phyloP scores from a whole-genome alignment of 2,113 vertebrate genomes.

The Elaphurus davidianus region DNA sequence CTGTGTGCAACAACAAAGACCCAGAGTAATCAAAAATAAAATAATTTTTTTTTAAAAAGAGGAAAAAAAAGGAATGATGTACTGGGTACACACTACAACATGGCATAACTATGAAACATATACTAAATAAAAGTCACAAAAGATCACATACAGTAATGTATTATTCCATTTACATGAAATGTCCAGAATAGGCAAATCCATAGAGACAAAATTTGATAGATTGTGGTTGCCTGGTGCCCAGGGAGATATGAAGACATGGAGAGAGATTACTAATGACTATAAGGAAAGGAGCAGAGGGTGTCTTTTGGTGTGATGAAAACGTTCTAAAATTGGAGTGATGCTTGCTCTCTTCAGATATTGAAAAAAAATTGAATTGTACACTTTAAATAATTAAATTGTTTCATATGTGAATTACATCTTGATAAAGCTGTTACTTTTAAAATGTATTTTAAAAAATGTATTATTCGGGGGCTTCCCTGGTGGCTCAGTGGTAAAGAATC shows the following conservation, averaged over 20 bases:
- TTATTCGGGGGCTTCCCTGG: background rate
- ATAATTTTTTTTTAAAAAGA: background rate
- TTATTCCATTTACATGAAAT: background rate
- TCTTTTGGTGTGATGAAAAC: background rate
- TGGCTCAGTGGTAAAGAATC: background rate
- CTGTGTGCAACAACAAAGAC: background rate
- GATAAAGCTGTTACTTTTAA: background rate
- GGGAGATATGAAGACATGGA: background rate
- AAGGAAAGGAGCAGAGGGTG: background rate
- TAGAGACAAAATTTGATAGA: background rate
- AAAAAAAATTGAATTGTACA: background rate
- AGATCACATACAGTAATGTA: background rate
- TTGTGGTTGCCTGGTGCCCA: background rate
- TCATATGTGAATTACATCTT: background rate
- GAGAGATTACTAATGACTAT: no score
- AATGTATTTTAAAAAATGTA: background rate
- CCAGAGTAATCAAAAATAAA: background rate
- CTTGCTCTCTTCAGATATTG: background rate
- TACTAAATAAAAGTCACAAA: background rate
- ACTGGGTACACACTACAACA: background rate
- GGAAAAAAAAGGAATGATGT: background rate
- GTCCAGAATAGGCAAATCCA: background rate
- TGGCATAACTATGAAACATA: background rate
- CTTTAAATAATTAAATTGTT: background rate
- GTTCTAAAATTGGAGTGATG: background rate